Base-by-base conservation (phyloP, 1,140 invertebrate genomes). In the Camponotus vicinus region DNA sequence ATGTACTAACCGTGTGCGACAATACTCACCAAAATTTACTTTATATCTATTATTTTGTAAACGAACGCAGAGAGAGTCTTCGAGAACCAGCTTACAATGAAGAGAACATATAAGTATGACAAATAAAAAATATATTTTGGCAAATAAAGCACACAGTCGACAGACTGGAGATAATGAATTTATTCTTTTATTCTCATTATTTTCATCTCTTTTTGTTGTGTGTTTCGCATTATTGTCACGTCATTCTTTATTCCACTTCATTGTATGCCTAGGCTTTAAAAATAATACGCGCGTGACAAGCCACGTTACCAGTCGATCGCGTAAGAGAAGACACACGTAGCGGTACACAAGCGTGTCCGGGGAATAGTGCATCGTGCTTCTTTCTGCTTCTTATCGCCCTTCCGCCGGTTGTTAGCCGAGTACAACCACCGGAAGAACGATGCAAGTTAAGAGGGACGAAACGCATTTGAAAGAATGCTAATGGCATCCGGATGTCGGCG, bases 261-360 rank as follows among this genome's bases (percentile, higher is more conserved):
- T 49, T 15, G 59, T 37, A 27, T 71, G 15, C 42, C 40, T 59
- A 32, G 40, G 27, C 18, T 37, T 73, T 32, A 49, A 78, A 27
- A 71, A 73, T 49, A 77, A 49, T 37, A 52, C 55, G 42, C 66
- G 57, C 57, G 34, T 52, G 82, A 85, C 55, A 63, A 73, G 40
- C 64, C 52, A 69, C 66, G 82, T 87, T 85, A 87, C 82, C 71
- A 84, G 70, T 85, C 70, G 45, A 66, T 85, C 57, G 73, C 71
- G 49, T 66, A 77, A 73, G 75, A 32, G 45, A 32, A 13, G 42
- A 71, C 49, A 45, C 85, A 59, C 77, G 52, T 82, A 83, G 78
- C 78, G 78, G 78, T 73, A 82, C 27, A 15, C 9, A 18, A 6
- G 18, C 11, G 40, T 61, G 79, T 57, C 57, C 27, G 67, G 18